A percentile compares a stretch with the other conserved stretches of the same genome.
Conservation (phyloP, 2,888 invertebrate genomes). For the Melinaea marsaeus region DNA sequence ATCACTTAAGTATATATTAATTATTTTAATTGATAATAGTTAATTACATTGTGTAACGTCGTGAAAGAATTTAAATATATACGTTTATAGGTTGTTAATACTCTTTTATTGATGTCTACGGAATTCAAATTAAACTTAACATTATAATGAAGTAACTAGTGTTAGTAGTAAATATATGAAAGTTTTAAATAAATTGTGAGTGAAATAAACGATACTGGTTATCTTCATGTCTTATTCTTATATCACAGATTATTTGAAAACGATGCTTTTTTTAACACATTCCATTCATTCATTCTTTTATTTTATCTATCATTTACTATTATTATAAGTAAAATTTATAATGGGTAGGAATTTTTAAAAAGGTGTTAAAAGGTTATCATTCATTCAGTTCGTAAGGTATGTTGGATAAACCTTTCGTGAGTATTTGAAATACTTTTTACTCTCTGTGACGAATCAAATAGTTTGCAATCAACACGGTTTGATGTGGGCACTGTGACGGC, state of each 20-base stretch:
- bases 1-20: slow-evolving; percentile 29
- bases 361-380: slow-evolving; percentile 25
- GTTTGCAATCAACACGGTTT: slow-evolving; percentile 63
- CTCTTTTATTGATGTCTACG: slow-evolving; percentile 19
- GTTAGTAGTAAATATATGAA: too few relatives aligned
- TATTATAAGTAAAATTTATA: too few relatives aligned
- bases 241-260: too few relatives aligned
- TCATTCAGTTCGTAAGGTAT: slow-evolving; percentile 26
- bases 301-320: too few relatives aligned
- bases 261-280: too few relatives aligned
- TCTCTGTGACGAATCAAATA: slow-evolving; percentile 61
- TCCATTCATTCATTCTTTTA: too few relatives aligned
- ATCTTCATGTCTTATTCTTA: too few relatives aligned
- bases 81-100: slow-evolving; percentile 35
- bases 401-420: slow-evolving; percentile 36
- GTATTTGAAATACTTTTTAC: slow-evolving; percentile 68
- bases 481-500: slow-evolving; percentile 54
- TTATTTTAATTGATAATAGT: slow-evolving; percentile 42
- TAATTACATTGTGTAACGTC: slow-evolving; percentile 36
- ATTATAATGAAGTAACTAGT: too few relatives aligned
- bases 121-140: too few relatives aligned
- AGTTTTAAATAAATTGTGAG: too few relatives aligned
- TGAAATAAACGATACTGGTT: too few relatives aligned
- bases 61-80: slow-evolving; percentile 47
- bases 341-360: slow-evolving; percentile 4